These are phyloP conservation scores for Cladopsammia gracilis DNA, from an alignment of 64 coral and sea anemone genomes.

Conservation along the genomic window DNA sequence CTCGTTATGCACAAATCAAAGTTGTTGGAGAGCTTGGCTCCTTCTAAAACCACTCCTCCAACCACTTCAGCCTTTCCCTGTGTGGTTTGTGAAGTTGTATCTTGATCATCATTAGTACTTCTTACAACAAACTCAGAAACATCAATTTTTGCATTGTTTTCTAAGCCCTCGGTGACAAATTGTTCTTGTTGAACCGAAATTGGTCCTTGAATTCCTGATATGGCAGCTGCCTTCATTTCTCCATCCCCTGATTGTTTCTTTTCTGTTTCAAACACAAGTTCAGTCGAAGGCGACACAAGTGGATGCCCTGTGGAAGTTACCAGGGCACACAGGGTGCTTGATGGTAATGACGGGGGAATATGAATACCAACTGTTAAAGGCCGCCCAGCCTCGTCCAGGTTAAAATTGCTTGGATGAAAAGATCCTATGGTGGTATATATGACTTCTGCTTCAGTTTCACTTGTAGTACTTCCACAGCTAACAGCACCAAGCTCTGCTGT, in stretches of 20 bases:
- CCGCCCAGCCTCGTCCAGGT: slow-evolving; percentile 64
- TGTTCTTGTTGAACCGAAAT: slow-evolving; percentile 40
- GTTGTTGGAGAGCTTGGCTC: slow-evolving; percentile 55
- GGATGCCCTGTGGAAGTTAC: slow-evolving; percentile 70
- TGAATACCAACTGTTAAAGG: slow-evolving; percentile 78
- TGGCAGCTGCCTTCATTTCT: not conserved
- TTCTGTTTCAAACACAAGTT: slow-evolving; percentile 35
- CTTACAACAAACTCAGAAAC: slow-evolving; percentile 86
- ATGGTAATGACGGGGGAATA: slow-evolving; percentile 14
- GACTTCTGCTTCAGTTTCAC: slow-evolving; percentile 77
- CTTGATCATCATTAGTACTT: slow-evolving; percentile 42
- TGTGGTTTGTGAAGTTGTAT: not conserved
- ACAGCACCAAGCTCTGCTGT: slow-evolving; percentile 40
- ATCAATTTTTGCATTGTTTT: slow-evolving; percentile 55
- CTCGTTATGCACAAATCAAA: slow-evolving; percentile 88
- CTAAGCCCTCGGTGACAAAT: slow-evolving; percentile 58
- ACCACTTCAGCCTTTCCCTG: slow-evolving; percentile 29
- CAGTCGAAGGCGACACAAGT: slow-evolving; percentile 58
- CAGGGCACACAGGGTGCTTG: slow-evolving; percentile 61
- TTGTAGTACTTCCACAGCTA: slow-evolving; percentile 57
- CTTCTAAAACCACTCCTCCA: slow-evolving; percentile 46
- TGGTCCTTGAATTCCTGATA: slow-evolving; percentile 4
- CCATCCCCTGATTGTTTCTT: slow-evolving; percentile 26
- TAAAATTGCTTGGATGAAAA: slow-evolving; percentile 81
- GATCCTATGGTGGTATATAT: slow-evolving; percentile 79